Evolutionary conservation across 2,888 invertebrate species (phyloP), one percentile per base, ranked within the genome.

Genomic region (Adelognathus sp.): DNA sequence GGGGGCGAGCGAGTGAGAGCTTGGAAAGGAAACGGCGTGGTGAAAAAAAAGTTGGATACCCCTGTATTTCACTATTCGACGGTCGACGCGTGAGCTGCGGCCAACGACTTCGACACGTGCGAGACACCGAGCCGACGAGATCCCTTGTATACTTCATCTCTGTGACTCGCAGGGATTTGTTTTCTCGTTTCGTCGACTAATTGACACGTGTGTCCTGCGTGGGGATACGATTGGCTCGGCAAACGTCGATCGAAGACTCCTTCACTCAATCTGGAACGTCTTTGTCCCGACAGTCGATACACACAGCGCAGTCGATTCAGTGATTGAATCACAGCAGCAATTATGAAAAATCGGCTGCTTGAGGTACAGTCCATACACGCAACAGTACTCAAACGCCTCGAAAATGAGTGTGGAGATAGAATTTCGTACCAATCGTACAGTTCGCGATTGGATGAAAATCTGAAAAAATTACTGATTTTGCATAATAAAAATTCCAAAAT

Each of bases 201-300:
- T 87, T 86, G 87, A 85, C 86, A 86, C 86, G 87, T 86, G 87
- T 81, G 76, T 80, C 63, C 71, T 52, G 36, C 14, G 52, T 36
- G 31, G 78, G 31, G 78, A 50, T 18, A 64, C 66, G 64, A 74
- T 54, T 60, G 33, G 56, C 73, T 14, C 50, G 66, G 61, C 67
- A 63, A 73, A 64, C 73, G 39, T 70, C 74, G 64, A 71, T 75
- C 75, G 64, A 58, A 66, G 39, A 31, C 27, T 46, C 66, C 39
- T 66, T 75, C 71, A 24, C 39, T 64, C 73, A 58, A 52, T 60
- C 56, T 44, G 46, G 44, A 18, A 9, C 29, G 21, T 7, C 36
- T 11, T 44, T 56, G 60, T 60, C 46, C 54, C 4, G 39, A 41
- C 21, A 54, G 44, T 24, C 60, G 70, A 61, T 56, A 44, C 24